phyloP scores from a whole-genome alignment of 1,140 invertebrate species.

The Anoplophora glabripennis region DNA sequence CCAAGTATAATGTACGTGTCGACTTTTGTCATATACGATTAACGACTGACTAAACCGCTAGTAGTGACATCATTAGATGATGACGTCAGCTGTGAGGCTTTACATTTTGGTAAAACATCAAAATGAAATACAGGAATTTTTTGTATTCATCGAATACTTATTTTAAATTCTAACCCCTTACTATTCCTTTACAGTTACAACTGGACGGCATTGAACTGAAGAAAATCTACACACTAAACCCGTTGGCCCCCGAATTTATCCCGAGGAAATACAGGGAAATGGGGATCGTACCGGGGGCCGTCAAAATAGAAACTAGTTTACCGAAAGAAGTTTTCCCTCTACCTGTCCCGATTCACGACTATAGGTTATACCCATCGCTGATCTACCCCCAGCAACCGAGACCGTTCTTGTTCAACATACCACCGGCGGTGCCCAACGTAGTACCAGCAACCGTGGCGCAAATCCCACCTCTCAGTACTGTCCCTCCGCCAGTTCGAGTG shows the following conservation, averaged over 20 bases:
- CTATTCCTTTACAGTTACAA: conserved; percentile 49
- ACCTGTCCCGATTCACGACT: conserved; percentile 14
- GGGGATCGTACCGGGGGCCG: conserved; percentile 1
- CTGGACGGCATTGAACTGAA: conserved; percentile 72
- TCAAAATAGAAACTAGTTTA: not conserved
- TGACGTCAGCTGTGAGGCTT: too few relatives aligned
- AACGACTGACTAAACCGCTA: too few relatives aligned
- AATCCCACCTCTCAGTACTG: conserved; percentile 2
- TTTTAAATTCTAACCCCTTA: too few relatives aligned
- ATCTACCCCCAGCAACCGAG: conserved; percentile 15
- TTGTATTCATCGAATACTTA: too few relatives aligned
- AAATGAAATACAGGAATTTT: too few relatives aligned
- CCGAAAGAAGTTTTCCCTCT: conserved; percentile 6
- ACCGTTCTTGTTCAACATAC: conserved; percentile 19
- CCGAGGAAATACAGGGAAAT: conserved; percentile 49
- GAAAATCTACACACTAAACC: conserved; percentile 75
- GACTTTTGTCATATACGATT: too few relatives aligned
- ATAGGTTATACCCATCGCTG: conserved; percentile 15
- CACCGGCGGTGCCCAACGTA: conserved; percentile 7
- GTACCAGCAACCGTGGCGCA: not conserved
- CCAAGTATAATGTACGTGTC: too few relatives aligned
- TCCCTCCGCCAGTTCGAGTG: conserved; percentile 15
- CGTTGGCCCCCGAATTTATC: conserved; percentile 77
- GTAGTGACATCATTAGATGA: too few relatives aligned
- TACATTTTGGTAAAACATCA: too few relatives aligned